These are phyloP conservation scores for Eupristina koningsbergeri DNA, from an alignment of 1,140 invertebrate species.

Conservation along the genomic window DNA sequence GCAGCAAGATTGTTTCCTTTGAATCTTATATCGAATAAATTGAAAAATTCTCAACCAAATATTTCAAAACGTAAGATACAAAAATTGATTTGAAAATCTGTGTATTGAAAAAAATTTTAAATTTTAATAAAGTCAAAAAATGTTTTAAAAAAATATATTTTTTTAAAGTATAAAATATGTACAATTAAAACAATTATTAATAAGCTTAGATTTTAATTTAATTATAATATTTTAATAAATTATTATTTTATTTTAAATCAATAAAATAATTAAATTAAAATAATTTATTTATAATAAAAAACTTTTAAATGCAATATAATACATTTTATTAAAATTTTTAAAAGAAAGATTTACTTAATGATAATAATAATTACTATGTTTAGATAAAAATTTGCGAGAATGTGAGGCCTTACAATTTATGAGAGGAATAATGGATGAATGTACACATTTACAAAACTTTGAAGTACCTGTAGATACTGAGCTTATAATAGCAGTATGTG, in stretches of 20 bases:
- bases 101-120: not conserved
- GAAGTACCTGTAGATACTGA: conserved; percentile 88
- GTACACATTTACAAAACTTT: conserved; percentile 96
- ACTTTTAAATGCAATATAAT: too few relatives aligned
- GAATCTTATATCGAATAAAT: conserved; percentile 65
- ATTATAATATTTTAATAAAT: too few relatives aligned
- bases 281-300: too few relatives aligned
- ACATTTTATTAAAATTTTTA: too few relatives aligned
- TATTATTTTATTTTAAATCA: too few relatives aligned
- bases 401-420: conserved; percentile 93
- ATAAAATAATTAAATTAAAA: too few relatives aligned
- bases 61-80: conserved; percentile 61
- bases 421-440: conserved; percentile 98
- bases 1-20: conserved; percentile 68
- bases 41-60: conserved; percentile 62
- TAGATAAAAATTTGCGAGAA: conserved; percentile 71
- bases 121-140: not conserved
- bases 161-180: too few relatives aligned
- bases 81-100: not conserved
- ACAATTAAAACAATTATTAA: too few relatives aligned
- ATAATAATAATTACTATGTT: conserved; percentile 59
- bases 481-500: conserved; percentile 89
- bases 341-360: too few relatives aligned
- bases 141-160: not conserved
- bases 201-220: too few relatives aligned